Percentiles rank a stretch among this genome's conserved stretches.
phyloP scores from a whole-genome alignment of 2,888 invertebrate genomes.

The Syrista parreyssii region DNA sequence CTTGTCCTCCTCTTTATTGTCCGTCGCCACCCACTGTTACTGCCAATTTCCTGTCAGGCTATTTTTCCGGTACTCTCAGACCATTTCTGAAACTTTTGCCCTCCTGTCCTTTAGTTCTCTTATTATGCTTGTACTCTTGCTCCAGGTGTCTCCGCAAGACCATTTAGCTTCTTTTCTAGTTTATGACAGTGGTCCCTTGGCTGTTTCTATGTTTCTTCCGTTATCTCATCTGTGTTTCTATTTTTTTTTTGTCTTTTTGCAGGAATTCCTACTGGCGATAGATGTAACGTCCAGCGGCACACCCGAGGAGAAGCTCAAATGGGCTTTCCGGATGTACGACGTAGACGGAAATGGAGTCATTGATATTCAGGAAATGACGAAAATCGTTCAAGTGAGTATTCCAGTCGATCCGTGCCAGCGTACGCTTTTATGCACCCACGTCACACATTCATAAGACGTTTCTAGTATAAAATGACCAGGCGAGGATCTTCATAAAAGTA shows the following conservation, averaged over 20 bases:
- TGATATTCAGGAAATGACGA: slow-evolving; percentile 98
- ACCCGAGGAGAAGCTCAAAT: slow-evolving; percentile 97
- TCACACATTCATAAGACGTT: not conserved
- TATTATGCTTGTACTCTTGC: not conserved
- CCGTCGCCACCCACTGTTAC: not conserved
- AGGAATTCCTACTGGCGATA: slow-evolving; percentile 97
- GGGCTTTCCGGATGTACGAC: slow-evolving; percentile 99
- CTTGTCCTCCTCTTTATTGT: not conserved
- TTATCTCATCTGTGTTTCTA: not conserved
- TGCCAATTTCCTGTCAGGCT: not conserved
- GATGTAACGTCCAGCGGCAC: slow-evolving; percentile 98
- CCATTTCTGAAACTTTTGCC: not conserved
- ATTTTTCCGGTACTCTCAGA: not conserved
- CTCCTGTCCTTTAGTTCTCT: not conserved
- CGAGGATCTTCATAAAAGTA: not conserved
- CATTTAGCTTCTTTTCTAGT: not conserved
- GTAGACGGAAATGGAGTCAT: slow-evolving; percentile 98
- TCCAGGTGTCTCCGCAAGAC: not conserved
- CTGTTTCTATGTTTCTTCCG: not conserved
- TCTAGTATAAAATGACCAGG: not conserved
- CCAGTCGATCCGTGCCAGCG: not conserved
- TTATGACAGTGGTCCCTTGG: not conserved
- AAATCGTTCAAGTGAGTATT: slow-evolving; percentile 90
- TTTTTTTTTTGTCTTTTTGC: slow-evolving; percentile 65
- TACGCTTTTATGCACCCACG: too few relatives aligned